Base-by-base conservation (phyloP, 2,113 vertebrate genomes). In the Sinocyclocheilus maitianheensis region DNA sequence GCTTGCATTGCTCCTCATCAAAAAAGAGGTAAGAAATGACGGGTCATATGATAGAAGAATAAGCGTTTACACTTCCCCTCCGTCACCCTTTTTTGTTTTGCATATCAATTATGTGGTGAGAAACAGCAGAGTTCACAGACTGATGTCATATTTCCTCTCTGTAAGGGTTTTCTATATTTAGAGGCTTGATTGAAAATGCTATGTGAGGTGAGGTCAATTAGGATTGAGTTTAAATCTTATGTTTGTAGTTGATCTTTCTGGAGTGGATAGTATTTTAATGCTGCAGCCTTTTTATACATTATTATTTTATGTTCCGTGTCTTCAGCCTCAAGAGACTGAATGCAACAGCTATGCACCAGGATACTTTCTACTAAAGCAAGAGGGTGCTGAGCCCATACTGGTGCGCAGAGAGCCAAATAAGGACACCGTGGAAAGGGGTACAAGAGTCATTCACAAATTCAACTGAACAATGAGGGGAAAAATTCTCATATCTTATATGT, bases 21-120 rank as follows among this genome's bases (percentile, higher is more conserved):
- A 92, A 87, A 88, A 92, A 40, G 91, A 94, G 90, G 92, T 94
- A n/a, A 0, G 88, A 72, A 71, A 40, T 26, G 18, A 71, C 43
- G 18, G 24, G 24, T 3, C 10, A 46, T 1, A 40, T 34, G 8
- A 71, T 20, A 14, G 34, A 37, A 34, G 16, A 74, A 10, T n/a
- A 18, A 1, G 7, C 22, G 34, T 43, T 74, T 46, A 75, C 22
- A 0, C 43, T 24, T 48, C 12, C 4, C 22, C 2, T 72, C 37
- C 12, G 40, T 48, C 20, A 2, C 11, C 43, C 7, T 40, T 40
- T 40, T 10, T 18, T 72, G 34, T 75, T 76, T 76, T 76, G 43
- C 74, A 16, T 26, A 14, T 24, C n/a, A 51, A 14, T 48, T 48
- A 30, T 67, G 63, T 26, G 63, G 63, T 16, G 24, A 67, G 12